A percentile compares a stretch with the other conserved stretches of the same genome.
These are phyloP conservation scores for Dasypus novemcinctus DNA, from an alignment of 2,113 vertebrate species.

Conservation along the genomic window DNA sequence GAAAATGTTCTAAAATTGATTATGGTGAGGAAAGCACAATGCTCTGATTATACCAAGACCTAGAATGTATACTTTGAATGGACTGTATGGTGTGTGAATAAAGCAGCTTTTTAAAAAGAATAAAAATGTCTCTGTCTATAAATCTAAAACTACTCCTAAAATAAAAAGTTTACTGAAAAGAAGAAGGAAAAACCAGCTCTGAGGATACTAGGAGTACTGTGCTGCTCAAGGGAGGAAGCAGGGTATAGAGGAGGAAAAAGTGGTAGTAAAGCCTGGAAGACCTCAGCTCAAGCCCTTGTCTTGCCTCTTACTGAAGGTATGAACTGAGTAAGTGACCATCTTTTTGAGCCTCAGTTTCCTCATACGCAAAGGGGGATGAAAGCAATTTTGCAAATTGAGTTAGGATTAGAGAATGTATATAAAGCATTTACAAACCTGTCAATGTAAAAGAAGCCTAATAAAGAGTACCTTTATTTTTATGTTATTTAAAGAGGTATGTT, in stretches of 20 bases:
- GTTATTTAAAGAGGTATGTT: background rate
- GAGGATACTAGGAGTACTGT: background rate
- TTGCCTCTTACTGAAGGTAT: background rate
- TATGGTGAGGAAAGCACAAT: too few species aligned
- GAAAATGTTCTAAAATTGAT: too few species aligned
- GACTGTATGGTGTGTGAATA: too few species aligned
- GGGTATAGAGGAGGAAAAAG: background rate
- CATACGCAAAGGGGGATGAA: background rate
- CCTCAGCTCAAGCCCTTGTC: background rate
- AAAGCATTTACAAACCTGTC: background rate
- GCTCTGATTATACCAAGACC: too few species aligned
- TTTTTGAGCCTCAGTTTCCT: background rate
- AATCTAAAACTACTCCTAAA: background rate
- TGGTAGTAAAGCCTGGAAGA: background rate
- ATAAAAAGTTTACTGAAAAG: background rate
- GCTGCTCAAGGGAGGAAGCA: background rate
- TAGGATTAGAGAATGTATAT: background rate
- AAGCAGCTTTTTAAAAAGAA: too few species aligned
- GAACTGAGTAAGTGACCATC: background rate
- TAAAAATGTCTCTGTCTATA: background rate
- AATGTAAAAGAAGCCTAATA: background rate
- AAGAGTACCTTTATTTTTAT: background rate
- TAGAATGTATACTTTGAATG: too few species aligned
- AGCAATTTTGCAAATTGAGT: background rate
- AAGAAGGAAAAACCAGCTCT: background rate